Evolutionary conservation across 1,140 invertebrate species (phyloP).

Genomic region (Belonocnema kinseyi): DNA sequence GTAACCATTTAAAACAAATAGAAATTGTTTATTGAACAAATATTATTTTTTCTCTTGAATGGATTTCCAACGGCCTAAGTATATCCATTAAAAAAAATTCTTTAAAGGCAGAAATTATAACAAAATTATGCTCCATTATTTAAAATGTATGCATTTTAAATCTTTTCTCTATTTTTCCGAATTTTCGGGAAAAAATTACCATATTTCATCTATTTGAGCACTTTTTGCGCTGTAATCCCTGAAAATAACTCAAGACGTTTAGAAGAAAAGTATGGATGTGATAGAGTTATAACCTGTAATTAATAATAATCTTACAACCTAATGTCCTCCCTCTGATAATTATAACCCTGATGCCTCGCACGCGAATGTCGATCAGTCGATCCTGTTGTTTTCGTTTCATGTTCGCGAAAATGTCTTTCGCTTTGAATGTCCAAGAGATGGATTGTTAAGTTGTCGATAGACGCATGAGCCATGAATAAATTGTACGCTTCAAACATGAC

Average conservation of each 20-base stretch:
- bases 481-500: conserved; percentile 24
- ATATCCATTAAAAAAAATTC: no score
- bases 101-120: no score
- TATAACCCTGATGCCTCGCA: not conserved
- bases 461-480: conserved; percentile 19
- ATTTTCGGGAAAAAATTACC: no score
- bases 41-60: no score
- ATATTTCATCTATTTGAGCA: no score
- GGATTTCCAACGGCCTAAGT: no score
- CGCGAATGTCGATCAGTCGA: conserved; percentile 11
- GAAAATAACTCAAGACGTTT: not conserved
- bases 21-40: no score
- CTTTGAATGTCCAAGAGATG: not conserved
- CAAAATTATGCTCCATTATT: no score
- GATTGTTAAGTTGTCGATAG: conserved; percentile 14
- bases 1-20: no score
- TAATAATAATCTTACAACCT: conserved; percentile 2
- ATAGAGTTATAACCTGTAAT: conserved; percentile 36
- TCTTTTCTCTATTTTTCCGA: no score
- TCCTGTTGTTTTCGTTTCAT: conserved; percentile 14
- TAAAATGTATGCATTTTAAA: no score
- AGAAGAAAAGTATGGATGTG: conserved; percentile 13
- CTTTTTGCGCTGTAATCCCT: no score
- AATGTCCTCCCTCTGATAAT: conserved; percentile 5
- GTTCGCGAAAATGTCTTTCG: not conserved